Evolutionary conservation across 2,888 invertebrate species (phyloP).

Genomic region (Ecliptopera silaceata): DNA sequence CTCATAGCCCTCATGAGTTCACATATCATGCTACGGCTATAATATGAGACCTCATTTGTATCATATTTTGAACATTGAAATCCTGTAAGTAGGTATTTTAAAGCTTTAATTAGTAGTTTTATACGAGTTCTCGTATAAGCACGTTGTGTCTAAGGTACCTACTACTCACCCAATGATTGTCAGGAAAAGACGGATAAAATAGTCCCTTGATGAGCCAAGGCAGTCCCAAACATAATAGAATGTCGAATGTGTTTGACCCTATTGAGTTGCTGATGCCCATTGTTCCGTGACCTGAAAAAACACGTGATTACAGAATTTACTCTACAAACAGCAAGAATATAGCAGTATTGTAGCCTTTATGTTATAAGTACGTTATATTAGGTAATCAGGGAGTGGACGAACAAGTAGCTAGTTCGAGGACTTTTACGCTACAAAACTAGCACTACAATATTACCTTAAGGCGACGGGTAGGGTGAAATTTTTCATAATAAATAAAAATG

Average conservation of each 20-base stretch:
- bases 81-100: no score
- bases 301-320: slow-evolving; percentile 13
- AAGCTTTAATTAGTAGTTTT: no score
- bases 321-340: slow-evolving; percentile 1
- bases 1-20: no score
- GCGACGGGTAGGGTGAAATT: no score
- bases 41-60: no score
- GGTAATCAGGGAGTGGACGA: slow-evolving; percentile 5
- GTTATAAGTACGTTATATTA: neutral
- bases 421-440: neutral
- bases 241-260: slow-evolving; percentile 92
- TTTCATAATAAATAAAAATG: no score
- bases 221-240: slow-evolving; percentile 88
- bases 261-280: slow-evolving; percentile 93
- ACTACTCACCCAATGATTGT: slow-evolving; percentile 76
- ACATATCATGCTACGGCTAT: no score
- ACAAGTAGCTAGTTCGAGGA: neutral
- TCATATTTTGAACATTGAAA: no score
- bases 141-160: no score
- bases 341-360: slow-evolving; percentile 3
- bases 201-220: slow-evolving; percentile 90
- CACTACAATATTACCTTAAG: neutral
- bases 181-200: slow-evolving; percentile 83
- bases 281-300: slow-evolving; percentile 85
- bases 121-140: no score